These are phyloP conservation scores for Pomatostomus ruficeps DNA, from an alignment of 2,113 vertebrate species.

Conservation along the genomic window DNA sequence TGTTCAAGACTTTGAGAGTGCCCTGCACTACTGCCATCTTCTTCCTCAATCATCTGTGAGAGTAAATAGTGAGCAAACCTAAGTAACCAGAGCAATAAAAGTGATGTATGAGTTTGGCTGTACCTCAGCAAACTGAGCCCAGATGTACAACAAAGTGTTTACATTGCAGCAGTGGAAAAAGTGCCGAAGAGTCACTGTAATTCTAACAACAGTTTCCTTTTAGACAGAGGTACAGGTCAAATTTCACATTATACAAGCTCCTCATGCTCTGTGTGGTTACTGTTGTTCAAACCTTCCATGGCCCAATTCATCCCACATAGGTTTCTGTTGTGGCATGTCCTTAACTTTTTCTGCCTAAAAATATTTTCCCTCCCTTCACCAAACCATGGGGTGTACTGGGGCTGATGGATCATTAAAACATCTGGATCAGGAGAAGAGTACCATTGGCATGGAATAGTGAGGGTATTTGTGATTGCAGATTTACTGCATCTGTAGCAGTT, in stretches of 20 bases:
- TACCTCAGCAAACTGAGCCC: slow-evolving; percentile 7
- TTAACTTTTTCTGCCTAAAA: neutral
- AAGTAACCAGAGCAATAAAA: slow-evolving; percentile 22
- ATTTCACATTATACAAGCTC: neutral
- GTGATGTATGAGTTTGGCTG: neutral
- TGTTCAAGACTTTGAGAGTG: neutral
- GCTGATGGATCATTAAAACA: neutral
- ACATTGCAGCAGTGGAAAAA: slow-evolving; percentile 14
- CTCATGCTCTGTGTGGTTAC: neutral
- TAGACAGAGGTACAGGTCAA: neutral
- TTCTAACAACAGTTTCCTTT: neutral
- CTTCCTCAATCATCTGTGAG: slow-evolving; percentile 1
- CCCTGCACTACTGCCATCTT: neutral
- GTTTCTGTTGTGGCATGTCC: neutral
- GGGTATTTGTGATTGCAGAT: neutral
- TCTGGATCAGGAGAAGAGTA: neutral
- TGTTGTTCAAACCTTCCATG: neutral
- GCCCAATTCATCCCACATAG: neutral
- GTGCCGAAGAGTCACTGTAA: neutral
- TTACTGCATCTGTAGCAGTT: neutral
- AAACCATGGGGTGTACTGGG: neutral
- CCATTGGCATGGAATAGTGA: neutral
- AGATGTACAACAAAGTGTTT: slow-evolving; percentile 27
- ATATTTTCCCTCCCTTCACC: neutral
- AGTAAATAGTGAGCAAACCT: neutral